Evolutionary conservation across 2,797 vertebrate genomes (phyloP).

Genomic region (Glossophaga mutica): DNA sequence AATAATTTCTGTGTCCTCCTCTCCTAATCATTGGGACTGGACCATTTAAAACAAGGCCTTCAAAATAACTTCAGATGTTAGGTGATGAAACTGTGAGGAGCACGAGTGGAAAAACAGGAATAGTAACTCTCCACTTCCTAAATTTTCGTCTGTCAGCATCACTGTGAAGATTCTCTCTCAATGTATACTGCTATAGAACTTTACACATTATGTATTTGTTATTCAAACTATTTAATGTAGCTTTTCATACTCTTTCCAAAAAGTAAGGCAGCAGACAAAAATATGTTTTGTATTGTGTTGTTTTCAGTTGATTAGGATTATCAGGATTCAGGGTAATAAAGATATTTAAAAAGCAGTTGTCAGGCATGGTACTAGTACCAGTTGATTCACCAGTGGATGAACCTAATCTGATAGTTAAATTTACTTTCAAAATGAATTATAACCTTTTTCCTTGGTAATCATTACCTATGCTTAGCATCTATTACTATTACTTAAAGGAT

Average conservation of each 20-base stretch:
- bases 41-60: slow-evolving; percentile 12
- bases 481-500: slow-evolving; percentile 16
- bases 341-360: neutral
- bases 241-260: slow-evolving; percentile 26
- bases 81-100: neutral
- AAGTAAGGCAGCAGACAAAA: neutral
- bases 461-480: neutral
- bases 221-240: slow-evolving; percentile 46
- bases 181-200: neutral
- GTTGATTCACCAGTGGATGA: neutral
- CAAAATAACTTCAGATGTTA: slow-evolving; percentile 29
- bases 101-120: neutral
- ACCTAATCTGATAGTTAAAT: neutral
- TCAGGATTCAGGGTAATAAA: neutral
- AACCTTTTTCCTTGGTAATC: slow-evolving; percentile 1
- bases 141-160: slow-evolving; percentile 17
- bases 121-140: neutral
- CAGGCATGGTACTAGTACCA: neutral
- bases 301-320: slow-evolving; percentile 2
- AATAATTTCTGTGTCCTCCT: slow-evolving; percentile 3
- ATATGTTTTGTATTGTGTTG: neutral
- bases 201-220: neutral
- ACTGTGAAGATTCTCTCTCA: slow-evolving; percentile 43
- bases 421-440: slow-evolving; percentile 42
- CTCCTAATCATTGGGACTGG: slow-evolving; percentile 13